Evolutionary conservation across 2,113 vertebrate genomes (phyloP), one percentile per base, ranked within the genome.

Genomic region (Cromileptes altivelis): DNA sequence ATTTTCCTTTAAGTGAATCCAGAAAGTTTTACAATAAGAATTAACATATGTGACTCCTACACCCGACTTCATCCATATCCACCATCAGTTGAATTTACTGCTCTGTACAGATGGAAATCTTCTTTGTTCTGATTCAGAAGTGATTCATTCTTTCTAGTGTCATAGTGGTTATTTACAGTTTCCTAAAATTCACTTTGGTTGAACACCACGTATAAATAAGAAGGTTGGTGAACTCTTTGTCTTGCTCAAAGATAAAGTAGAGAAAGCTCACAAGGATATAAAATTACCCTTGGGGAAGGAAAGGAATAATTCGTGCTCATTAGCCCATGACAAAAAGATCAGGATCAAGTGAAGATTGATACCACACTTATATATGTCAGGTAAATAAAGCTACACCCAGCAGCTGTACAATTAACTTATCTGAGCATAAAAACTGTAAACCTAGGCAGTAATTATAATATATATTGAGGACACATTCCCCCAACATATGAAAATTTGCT

Each of bases 11-110:
- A 85, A 74, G 81, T 72, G 17, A 11, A 63, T 84, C 74, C 78
- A 85, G 84, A 79, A 87, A 76, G 76, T 93, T 81, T 30, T 69
- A 85, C 27, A 71, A 53, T 74, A 56, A 78, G 68, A 86, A 87
- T 79, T 57, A 87, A 68, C 82, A 88, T 79, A 60, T 73, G 60
- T 57, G 69, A 80, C 76, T 72, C 58, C 27, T 76, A 58, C 13
- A 70, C 76, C 19, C 57, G 49, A 40, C 33, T 80, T 70, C 27
- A 61, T 82, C 76, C 49, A 75, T 37, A 69, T 33, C 65, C 50
- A 30, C 45, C 17, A 30, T 76, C 40, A 42, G 23, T 80, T 37
- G 18, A n/a, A 17, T 62, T n/a, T 33, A 42, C 23, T 53, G 14
- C 40, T 67, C 7, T 33, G 33, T 17, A 27, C 17, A 56, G 23